phyloP scores from a whole-genome alignment of 2,797 vertebrate species.

The Peromyscus attwateri region DNA sequence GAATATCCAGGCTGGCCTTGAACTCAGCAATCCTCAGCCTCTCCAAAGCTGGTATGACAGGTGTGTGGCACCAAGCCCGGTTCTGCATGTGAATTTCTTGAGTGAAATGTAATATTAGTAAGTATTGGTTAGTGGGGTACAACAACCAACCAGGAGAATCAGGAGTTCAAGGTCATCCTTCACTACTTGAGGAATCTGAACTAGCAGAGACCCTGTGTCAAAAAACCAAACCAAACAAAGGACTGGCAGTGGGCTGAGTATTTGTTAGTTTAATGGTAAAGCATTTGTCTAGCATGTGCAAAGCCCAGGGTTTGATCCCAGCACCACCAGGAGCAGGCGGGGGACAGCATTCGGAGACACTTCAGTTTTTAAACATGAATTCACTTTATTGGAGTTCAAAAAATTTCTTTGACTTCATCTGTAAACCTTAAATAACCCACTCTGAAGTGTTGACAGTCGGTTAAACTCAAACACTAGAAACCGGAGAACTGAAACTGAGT shows the following conservation, averaged over 20 bases:
- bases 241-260: background rate
- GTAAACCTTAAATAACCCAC: background rate
- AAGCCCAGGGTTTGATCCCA: background rate
- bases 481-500: background rate
- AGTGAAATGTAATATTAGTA: background rate
- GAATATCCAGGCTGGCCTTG: background rate
- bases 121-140: background rate
- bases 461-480: background rate
- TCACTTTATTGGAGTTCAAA: background rate
- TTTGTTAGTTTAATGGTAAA: background rate
- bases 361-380: slow-evolving; percentile 14
- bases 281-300: background rate
- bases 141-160: background rate
- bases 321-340: background rate
- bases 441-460: background rate
- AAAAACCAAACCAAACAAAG: background rate
- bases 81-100: background rate
- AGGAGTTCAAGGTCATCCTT: background rate
- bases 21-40: background rate
- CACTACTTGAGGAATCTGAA: background rate
- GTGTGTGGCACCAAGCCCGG: background rate
- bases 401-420: background rate
- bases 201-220: background rate
- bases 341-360: background rate
- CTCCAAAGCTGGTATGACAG: background rate